A percentile compares a stretch with the other conserved stretches of the same genome.
phyloP scores from a whole-genome alignment of 2,888 invertebrate species.

The Mesochorus sp. region DNA sequence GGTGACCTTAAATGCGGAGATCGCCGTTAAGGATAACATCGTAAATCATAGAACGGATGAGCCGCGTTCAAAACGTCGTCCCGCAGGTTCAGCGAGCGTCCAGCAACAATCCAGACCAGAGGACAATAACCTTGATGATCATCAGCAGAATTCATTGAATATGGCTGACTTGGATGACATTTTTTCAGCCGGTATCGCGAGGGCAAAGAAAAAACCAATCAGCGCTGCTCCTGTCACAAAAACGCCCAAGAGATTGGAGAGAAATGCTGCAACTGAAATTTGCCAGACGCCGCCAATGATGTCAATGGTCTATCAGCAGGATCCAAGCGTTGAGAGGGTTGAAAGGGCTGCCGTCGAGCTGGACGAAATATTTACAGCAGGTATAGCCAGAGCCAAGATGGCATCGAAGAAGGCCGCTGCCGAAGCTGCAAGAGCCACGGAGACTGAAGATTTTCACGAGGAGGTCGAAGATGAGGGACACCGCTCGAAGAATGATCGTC shows the following conservation, averaged over 20 bases:
- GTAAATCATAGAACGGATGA: no score
- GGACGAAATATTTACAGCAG: constrained; percentile 75
- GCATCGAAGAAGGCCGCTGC: constrained; percentile 44
- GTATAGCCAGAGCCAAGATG: constrained; percentile 72
- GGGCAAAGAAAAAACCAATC: constrained; percentile 32
- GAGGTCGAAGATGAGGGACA: constrained; percentile 10
- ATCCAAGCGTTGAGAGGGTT: constrained; percentile 51
- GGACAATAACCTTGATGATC: neutral
- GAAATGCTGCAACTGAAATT: neutral
- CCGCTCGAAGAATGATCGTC: constrained; percentile 13
- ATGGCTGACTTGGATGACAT: constrained; percentile 73
- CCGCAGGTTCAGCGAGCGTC: no score
- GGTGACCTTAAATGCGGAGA: no score
- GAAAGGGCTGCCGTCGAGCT: constrained; percentile 64
- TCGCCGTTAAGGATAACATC: no score
- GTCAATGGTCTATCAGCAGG: neutral
- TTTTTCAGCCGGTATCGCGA: constrained; percentile 68
- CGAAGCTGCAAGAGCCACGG: constrained; percentile 23
- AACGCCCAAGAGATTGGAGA: neutral
- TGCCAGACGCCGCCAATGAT: no score
- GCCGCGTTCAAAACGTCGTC: no score
- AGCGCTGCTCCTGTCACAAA: neutral
- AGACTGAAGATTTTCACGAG: constrained; percentile 14
- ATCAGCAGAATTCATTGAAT: constrained; percentile 19
- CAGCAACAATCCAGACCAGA: no score